A percentile compares a stretch with the other conserved stretches of the same genome.
Evolutionary conservation across 2,113 vertebrate species (phyloP).

Genomic region (Muscicapa adusta): DNA sequence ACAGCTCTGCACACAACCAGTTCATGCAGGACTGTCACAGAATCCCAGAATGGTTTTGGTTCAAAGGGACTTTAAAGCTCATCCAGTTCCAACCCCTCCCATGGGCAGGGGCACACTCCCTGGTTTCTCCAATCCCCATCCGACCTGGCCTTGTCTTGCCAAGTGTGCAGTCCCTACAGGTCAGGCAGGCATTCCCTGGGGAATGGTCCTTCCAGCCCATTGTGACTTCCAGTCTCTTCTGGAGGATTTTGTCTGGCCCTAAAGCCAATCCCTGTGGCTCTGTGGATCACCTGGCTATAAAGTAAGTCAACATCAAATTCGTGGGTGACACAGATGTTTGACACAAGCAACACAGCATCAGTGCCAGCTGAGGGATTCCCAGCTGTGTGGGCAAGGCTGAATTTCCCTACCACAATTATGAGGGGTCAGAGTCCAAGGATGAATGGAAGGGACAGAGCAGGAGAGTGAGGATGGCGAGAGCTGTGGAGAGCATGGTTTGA

Average conservation of each 20-base stretch:
- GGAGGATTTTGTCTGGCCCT: background rate
- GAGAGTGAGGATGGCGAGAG: background rate
- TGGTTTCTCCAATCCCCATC: background rate
- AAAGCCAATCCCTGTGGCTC: background rate
- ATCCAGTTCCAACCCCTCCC: background rate
- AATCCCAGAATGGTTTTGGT: background rate
- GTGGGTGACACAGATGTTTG: background rate
- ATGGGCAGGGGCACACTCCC: background rate
- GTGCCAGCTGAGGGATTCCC: background rate
- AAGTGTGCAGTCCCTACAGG: background rate
- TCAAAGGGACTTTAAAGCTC: background rate
- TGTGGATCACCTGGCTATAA: background rate
- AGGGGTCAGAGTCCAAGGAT: background rate
- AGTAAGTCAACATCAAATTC: background rate
- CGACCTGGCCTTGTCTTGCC: background rate
- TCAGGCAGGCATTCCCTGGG: background rate
- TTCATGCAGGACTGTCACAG: background rate
- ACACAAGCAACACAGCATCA: fast-evolving
- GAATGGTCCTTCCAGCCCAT: background rate
- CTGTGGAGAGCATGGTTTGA: background rate
- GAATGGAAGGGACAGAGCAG: background rate
- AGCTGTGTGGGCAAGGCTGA: background rate
- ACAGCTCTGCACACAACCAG: background rate
- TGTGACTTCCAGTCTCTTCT: background rate
- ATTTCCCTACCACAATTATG: background rate